Base-by-base conservation (phyloP, 2,888 invertebrate species). In the Acronicta alni region DNA sequence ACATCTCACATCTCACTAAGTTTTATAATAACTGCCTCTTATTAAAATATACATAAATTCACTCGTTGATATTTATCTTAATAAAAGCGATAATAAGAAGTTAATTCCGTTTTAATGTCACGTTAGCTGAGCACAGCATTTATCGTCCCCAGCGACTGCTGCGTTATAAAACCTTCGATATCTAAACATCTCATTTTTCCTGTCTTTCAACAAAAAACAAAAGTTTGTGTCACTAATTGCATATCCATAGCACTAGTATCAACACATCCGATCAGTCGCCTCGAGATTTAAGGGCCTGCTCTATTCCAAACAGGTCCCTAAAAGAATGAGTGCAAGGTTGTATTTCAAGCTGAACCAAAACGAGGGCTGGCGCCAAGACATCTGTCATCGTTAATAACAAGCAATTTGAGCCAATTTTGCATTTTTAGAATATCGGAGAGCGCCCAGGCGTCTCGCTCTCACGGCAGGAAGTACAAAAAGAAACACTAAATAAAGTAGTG, bases 351-450 rank as follows among this genome's bases (percentile, higher is more conserved):
- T 55, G 35, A 41, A 15, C 8, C 39, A 15, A 26, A 23, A 8
- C 52, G 58, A 77, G 82, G 85, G 81, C 83, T 88, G 93, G 93
- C 93, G 93, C 93, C 89, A 91, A 88, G 88, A 89, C 93, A 93
- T 93, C 93, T 93, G 93, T 93, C 93, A 93, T 93, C 91, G 91
- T 93, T 93, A 92, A 93, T 91, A 93, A 92, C 89, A 89, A 91
- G 92, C 93, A 93, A 93, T 93, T 93, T 92, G 91, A 92, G 90
- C 81, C 91, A 93, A 93, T 93, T 93, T 89, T 85, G 92, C 90
- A 93, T 93, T 91, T 93, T 93, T 91, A 86, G 89, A 92, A 93
- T 92, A 87, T 82, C 84, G 77, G 78, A 82, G 85, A 88, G 88
- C 87, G 86, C 82, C 88, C 89, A 89, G 87, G 91, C 92, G 89